Evolutionary conservation across 1,140 invertebrate species (phyloP).

Genomic region (Zaprionus camerounensis): DNA sequence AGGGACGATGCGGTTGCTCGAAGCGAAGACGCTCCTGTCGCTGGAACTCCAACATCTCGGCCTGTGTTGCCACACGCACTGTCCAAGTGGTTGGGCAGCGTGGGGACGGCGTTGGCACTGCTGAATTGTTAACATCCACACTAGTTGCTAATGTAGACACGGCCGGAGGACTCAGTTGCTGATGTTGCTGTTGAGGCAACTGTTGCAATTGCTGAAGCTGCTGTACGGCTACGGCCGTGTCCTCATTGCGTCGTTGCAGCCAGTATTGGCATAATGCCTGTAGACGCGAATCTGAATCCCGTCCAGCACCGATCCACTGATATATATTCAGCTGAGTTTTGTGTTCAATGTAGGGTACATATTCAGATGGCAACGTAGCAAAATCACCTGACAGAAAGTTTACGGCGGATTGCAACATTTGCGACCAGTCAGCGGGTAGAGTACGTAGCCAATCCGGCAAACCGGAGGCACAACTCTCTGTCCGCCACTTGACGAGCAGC

Average conservation of each 20-base stretch:
- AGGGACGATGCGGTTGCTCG: slow-evolving; percentile 93
- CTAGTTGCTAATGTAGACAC: not conserved
- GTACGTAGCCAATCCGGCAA: slow-evolving; percentile 90
- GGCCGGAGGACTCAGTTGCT: slow-evolving; percentile 9
- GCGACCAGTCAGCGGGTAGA: slow-evolving; percentile 89
- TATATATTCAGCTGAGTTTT: slow-evolving; percentile 90
- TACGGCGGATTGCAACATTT: slow-evolving; percentile 91
- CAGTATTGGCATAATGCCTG: slow-evolving; percentile 90
- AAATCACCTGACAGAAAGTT: slow-evolving; percentile 95
- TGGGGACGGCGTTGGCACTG: slow-evolving; percentile 86
- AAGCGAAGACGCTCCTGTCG: slow-evolving; percentile 89
- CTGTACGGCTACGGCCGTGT: slow-evolving; percentile 10
- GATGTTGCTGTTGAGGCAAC: slow-evolving; percentile 22
- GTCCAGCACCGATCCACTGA: slow-evolving; percentile 97
- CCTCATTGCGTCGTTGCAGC: slow-evolving; percentile 87
- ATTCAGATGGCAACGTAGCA: slow-evolving; percentile 92
- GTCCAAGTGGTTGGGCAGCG: slow-evolving; percentile 91
- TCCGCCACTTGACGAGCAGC: slow-evolving; percentile 91
- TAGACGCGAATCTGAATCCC: slow-evolving; percentile 94
- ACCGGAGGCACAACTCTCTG: slow-evolving; percentile 86
- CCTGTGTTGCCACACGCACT: slow-evolving; percentile 90
- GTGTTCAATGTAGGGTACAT: slow-evolving; percentile 96
- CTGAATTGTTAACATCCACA: slow-evolving; percentile 10
- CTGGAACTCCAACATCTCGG: slow-evolving; percentile 92
- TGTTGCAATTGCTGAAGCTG: slow-evolving; percentile 14